Percentiles rank a stretch among this genome's conserved stretches.
phyloP scores from a whole-genome alignment of 2,888 invertebrate genomes.

The Yponomeuta sedellus region DNA sequence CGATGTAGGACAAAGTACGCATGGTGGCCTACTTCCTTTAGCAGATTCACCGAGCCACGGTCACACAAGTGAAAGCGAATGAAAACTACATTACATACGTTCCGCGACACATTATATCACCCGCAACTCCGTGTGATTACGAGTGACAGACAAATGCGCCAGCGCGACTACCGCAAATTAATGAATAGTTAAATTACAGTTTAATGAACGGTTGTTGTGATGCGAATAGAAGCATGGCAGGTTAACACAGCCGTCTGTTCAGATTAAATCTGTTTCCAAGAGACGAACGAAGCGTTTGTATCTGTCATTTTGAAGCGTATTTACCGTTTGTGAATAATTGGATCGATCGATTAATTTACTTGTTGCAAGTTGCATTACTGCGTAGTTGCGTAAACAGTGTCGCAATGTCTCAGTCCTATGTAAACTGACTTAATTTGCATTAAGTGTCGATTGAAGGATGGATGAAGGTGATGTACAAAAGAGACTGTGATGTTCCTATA shows the following conservation, averaged over 20 bases:
- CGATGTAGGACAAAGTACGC: background rate
- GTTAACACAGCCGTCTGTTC: background rate
- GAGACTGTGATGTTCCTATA: conserved; percentile 59
- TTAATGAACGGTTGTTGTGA: background rate
- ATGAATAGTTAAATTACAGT: background rate
- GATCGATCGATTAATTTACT: no score
- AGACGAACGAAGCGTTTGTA: no score
- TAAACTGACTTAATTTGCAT: background rate
- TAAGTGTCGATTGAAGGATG: conserved; percentile 21
- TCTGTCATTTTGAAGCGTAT: no score
- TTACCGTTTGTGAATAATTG: no score
- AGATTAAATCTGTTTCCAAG: no score
- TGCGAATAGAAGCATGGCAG: background rate
- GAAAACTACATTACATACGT: background rate
- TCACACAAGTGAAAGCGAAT: conserved; percentile 9
- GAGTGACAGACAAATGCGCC: background rate
- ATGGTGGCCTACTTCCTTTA: background rate
- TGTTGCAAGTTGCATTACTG: background rate
- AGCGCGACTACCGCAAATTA: background rate
- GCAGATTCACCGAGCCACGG: background rate
- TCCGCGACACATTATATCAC: conserved; percentile 6
- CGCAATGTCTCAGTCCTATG: background rate
- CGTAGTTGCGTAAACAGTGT: background rate
- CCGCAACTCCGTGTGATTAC: background rate
- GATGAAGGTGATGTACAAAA: conserved; percentile 36